These are phyloP conservation scores for Sinonovacula constricta DNA, from an alignment of 1,140 invertebrate species.

Conservation along the genomic window DNA sequence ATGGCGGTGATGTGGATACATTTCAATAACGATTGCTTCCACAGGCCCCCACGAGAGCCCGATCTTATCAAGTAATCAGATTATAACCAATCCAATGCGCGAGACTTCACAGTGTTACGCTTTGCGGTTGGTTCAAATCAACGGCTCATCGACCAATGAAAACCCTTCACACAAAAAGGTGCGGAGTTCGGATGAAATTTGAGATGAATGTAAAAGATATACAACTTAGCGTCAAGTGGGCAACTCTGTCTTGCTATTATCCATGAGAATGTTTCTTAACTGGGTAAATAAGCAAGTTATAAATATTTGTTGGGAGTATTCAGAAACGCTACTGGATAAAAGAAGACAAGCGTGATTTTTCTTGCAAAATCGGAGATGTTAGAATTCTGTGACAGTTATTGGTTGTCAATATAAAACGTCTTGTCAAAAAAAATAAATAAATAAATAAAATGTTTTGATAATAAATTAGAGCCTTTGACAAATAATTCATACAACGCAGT, in stretches of 20 bases:
- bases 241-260: conserved; percentile 29
- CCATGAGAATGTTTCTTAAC: conserved; percentile 35
- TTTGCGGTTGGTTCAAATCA: conserved; percentile 52
- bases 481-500: too few species aligned
- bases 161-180: conserved; percentile 55
- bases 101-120: conserved; percentile 31
- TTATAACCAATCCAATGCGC: conserved; percentile 43
- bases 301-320: background rate
- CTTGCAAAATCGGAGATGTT: too few species aligned
- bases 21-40: conserved; percentile 29
- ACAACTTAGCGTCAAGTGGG: conserved; percentile 48
- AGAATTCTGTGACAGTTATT: too few species aligned
- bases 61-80: conserved; percentile 39
- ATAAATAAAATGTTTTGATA: too few species aligned
- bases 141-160: conserved; percentile 50
- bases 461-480: too few species aligned
- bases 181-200: conserved; percentile 51
- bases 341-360: too few species aligned
- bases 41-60: conserved; percentile 18
- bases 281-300: background rate
- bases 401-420: too few species aligned
- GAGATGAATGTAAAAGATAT: conserved; percentile 56
- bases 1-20: conserved; percentile 39
- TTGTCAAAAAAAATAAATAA: too few species aligned
- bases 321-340: too few species aligned